A percentile compares a stretch with the other conserved stretches of the same genome.
These are phyloP conservation scores for Clunio marinus DNA, from an alignment of 2,888 invertebrate species.

Conservation along the genomic window DNA sequence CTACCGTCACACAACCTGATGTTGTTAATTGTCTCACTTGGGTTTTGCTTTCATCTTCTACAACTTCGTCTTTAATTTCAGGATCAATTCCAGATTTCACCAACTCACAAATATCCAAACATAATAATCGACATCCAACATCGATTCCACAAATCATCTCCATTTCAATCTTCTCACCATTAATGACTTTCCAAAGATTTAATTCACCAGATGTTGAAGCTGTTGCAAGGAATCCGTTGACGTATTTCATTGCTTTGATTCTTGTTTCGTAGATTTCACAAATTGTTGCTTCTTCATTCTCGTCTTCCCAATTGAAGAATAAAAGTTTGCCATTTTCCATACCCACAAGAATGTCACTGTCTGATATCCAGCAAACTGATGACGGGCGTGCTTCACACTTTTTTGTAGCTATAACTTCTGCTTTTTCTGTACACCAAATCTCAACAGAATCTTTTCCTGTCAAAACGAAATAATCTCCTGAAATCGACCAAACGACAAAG, in stretches of 20 bases:
- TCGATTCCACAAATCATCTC: constrained; percentile 58
- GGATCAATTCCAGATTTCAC: constrained; percentile 33
- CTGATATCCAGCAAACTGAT: constrained; percentile 64
- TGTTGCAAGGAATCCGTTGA: constrained; percentile 60
- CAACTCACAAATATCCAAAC: constrained; percentile 59
- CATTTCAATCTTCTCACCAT: constrained; percentile 47
- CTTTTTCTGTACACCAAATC: constrained; percentile 75
- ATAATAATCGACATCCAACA: constrained; percentile 69
- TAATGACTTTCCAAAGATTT: constrained; percentile 61
- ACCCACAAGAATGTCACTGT: constrained; percentile 63
- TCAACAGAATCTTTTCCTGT: constrained; percentile 68
- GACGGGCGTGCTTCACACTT: constrained; percentile 67
- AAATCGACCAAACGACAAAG: constrained; percentile 69
- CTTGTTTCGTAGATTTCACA: constrained; percentile 60
- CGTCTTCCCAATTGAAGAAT: constrained; percentile 56
- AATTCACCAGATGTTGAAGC: constrained; percentile 73
- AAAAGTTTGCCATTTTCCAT: constrained; percentile 69
- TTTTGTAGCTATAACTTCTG: constrained; percentile 65
- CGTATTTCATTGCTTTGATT: constrained; percentile 62
- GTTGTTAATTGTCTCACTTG: constrained; percentile 51
- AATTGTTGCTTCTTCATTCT: constrained; percentile 49
- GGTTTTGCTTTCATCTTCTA: constrained; percentile 43
- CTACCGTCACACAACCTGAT: constrained; percentile 50
- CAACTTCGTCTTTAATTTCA: constrained; percentile 41
- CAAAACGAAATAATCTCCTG: constrained; percentile 72